These are phyloP conservation scores for Tetragnatha montana DNA, from an alignment of 2,888 invertebrate species.

Conservation along the genomic window DNA sequence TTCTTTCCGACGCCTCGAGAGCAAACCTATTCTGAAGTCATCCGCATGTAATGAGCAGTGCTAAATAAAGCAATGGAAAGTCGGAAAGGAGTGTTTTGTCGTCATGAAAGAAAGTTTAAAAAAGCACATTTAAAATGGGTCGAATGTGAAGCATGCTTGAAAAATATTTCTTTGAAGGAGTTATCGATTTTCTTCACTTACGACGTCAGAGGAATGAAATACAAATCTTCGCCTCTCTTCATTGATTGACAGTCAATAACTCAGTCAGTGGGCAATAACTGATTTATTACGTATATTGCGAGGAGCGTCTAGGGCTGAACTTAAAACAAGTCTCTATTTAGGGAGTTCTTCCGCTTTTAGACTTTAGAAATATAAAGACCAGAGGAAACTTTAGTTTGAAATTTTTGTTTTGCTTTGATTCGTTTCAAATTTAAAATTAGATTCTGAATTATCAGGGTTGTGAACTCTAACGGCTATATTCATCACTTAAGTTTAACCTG, in stretches of 20 bases:
- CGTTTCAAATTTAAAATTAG: too few species aligned
- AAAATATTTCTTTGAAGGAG: slow-evolving; percentile 23
- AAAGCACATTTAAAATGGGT: not conserved
- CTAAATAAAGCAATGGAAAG: too few species aligned
- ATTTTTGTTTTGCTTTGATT: too few species aligned
- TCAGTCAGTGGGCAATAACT: slow-evolving; percentile 48
- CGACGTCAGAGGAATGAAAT: slow-evolving; percentile 24
- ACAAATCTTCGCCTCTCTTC: slow-evolving; percentile 18
- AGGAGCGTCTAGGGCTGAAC: slow-evolving; percentile 25
- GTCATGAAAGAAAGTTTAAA: not conserved
- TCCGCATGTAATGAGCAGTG: too few species aligned
- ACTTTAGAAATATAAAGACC: too few species aligned
- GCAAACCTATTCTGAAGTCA: too few species aligned
- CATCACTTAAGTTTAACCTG: too few species aligned
- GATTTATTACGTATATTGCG: slow-evolving; percentile 36
- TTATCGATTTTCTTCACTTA: slow-evolving; percentile 34
- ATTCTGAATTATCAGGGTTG: too few species aligned
- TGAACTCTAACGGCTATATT: too few species aligned
- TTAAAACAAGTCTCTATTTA: slow-evolving; percentile 34
- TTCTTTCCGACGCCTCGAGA: too few species aligned
- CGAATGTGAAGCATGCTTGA: not conserved
- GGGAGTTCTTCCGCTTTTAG: not conserved
- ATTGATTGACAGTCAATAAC: slow-evolving; percentile 58
- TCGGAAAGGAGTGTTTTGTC: too few species aligned
- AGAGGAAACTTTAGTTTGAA: too few species aligned